Evolutionary conservation across 2,888 invertebrate species (phyloP).

Genomic region (Eristalinus sepulchralis): DNA sequence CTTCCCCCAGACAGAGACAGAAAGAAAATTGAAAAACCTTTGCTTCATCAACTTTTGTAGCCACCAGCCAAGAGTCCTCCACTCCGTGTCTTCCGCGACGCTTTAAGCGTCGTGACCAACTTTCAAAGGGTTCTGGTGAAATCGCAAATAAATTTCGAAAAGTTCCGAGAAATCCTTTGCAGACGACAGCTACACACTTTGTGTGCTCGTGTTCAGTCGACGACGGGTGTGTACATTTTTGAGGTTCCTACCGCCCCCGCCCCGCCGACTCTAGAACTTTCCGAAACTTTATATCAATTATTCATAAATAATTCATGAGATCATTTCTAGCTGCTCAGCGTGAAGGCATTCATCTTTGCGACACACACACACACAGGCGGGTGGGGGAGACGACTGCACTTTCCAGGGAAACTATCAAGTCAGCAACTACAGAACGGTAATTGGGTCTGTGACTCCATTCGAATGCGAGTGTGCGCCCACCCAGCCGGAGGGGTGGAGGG

Average conservation of each 20-base stretch:
- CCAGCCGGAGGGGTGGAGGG: neutral
- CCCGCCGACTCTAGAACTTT: constrained; percentile 12
- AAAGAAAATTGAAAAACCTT: neutral
- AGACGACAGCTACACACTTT: constrained; percentile 7
- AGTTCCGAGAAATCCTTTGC: neutral
- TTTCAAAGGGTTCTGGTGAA: neutral
- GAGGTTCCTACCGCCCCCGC: too few relatives aligned
- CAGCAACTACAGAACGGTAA: constrained; percentile 62
- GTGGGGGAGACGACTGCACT: constrained; percentile 54
- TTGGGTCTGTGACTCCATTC: constrained; percentile 48
- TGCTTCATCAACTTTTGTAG: neutral
- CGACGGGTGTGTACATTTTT: neutral
- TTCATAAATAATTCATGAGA: constrained; percentile 71
- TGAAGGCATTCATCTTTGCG: constrained; percentile 35
- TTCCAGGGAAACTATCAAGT: constrained; percentile 53
- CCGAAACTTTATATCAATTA: constrained; percentile 67
- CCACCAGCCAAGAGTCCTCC: neutral
- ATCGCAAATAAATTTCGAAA: constrained; percentile 13
- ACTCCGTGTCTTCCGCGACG: neutral
- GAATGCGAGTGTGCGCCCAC: neutral
- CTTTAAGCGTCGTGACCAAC: neutral
- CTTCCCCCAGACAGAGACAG: too few relatives aligned
- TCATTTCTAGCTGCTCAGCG: constrained; percentile 55
- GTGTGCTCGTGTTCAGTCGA: neutral
- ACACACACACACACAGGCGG: neutral